phyloP scores from a whole-genome alignment of 2,113 vertebrate genomes.

The Rhynchopsitta pachyrhyncha region DNA sequence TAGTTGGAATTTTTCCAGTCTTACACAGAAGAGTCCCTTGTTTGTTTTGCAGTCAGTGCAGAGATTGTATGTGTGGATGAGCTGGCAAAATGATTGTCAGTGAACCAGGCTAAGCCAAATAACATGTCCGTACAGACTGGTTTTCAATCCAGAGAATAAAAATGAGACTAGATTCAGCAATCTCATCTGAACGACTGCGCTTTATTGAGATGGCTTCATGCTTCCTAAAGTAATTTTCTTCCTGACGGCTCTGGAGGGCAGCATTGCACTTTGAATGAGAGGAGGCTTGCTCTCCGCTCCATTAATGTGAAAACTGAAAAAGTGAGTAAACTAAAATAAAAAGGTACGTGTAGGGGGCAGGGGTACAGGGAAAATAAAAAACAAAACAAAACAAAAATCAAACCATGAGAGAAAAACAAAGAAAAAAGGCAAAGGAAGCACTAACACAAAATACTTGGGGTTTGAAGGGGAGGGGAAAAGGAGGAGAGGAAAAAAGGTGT shows the following conservation, averaged over 20 bases:
- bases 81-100: slow-evolving; percentile 31
- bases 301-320: slow-evolving; percentile 56
- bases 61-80: neutral
- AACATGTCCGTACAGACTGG: neutral
- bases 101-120: slow-evolving; percentile 33
- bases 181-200: neutral
- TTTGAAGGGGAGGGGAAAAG: neutral
- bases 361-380: neutral
- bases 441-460: slow-evolving; percentile 20
- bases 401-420: neutral
- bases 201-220: neutral
- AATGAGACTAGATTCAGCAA: neutral
- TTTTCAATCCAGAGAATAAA: slow-evolving; percentile 18
- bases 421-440: slow-evolving; percentile 18
- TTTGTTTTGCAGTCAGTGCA: slow-evolving; percentile 1
- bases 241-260: slow-evolving; percentile 67
- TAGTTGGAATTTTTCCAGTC: neutral
- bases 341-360: neutral
- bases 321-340: neutral
- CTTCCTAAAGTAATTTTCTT: neutral
- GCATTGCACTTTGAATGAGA: slow-evolving; percentile 72
- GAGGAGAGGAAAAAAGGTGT: neutral
- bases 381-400: neutral
- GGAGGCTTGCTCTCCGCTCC: neutral
- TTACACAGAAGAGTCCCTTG: neutral